Evolutionary conservation across 2,888 invertebrate genomes (phyloP).

Genomic region (Cyclophora albipunctata): DNA sequence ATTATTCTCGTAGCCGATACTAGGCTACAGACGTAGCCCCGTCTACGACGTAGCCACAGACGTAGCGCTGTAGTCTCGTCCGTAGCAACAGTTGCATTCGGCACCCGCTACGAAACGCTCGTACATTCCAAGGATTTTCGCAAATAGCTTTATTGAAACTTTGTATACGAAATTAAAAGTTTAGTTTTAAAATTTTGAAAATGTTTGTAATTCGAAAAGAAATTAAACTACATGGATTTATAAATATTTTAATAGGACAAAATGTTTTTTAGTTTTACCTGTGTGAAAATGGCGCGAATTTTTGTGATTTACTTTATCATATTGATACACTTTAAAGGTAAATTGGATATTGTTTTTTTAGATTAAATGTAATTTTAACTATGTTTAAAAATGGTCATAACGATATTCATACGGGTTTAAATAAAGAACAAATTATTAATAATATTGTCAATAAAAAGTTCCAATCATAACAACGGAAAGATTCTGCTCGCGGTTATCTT

Average conservation of each 20-base stretch:
- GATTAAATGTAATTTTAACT: no score
- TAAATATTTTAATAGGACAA: no score
- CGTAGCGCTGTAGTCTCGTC: conserved; percentile 22
- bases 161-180: background rate
- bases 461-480: no score
- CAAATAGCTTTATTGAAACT: conserved; percentile 5
- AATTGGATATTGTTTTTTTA: background rate
- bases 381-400: no score
- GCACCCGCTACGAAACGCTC: conserved; percentile 51
- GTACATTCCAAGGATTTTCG: conserved; percentile 21
- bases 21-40: background rate
- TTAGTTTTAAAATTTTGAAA: background rate
- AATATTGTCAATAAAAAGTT: no score
- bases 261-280: background rate
- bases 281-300: conserved; percentile 34
- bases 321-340: conserved; percentile 46
- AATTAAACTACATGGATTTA: no score
- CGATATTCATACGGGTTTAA: no score
- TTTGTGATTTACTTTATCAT: conserved; percentile 36
- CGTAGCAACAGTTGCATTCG: conserved; percentile 67
- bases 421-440: no score
- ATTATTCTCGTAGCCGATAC: background rate
- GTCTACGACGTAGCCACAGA: background rate
- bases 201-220: no score
- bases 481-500: no score